Percentiles rank a stretch among this genome's conserved stretches.
Conservation (phyloP, 1,140 invertebrate species). For the Bombus turneri region DNA sequence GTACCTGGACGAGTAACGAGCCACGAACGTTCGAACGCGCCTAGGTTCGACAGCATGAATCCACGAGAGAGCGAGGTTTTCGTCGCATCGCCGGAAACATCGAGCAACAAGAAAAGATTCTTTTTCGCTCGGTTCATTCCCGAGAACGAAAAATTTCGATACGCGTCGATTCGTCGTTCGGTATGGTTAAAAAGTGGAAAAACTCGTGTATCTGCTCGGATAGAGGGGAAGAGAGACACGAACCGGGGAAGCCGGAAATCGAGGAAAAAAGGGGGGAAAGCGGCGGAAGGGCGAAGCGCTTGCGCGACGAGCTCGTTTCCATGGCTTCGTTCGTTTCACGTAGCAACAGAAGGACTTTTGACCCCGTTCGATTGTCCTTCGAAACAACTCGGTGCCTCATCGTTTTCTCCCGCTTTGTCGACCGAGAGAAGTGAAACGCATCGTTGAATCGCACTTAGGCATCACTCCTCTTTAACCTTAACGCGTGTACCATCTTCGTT, state of each 20-base stretch:
- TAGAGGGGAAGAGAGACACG: conserved; percentile 27
- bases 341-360: conserved; percentile 76
- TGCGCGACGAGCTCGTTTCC: conserved; percentile 69
- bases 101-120: background rate
- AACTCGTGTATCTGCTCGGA: conserved; percentile 44
- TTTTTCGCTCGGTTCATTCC: no score
- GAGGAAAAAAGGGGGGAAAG: conserved; percentile 43
- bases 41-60: background rate
- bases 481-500: background rate
- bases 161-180: background rate
- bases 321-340: conserved; percentile 72
- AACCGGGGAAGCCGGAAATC: conserved; percentile 38
- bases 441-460: conserved; percentile 30
- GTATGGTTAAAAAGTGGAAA: conserved; percentile 47
- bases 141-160: background rate
- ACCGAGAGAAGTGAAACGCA: conserved; percentile 59
- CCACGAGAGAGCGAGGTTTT: background rate
- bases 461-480: background rate
- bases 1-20: conserved; percentile 21
- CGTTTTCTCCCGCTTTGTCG: conserved; percentile 44
- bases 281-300: conserved; percentile 63
- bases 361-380: conserved; percentile 75
- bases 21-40: background rate
- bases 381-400: conserved; percentile 59
- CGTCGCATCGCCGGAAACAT: background rate